A percentile compares a stretch with the other conserved stretches of the same genome.
phyloP scores from a whole-genome alignment of 2,888 invertebrate genomes.

The Nomada goodeniana region DNA sequence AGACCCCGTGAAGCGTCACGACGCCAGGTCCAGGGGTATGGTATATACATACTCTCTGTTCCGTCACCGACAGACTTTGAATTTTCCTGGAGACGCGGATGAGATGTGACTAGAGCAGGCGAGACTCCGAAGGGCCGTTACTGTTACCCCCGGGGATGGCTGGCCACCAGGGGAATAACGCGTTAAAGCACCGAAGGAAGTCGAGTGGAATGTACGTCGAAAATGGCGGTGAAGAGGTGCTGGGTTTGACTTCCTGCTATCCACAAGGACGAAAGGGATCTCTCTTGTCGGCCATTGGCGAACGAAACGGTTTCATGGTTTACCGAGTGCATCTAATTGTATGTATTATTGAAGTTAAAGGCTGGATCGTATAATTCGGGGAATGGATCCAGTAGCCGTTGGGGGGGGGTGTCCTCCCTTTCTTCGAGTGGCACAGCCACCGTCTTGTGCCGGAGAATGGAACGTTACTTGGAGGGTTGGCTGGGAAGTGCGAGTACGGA shows the following conservation, averaged over 20 bases:
- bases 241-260: constrained; percentile 42
- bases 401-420: neutral
- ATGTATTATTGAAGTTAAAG: constrained; percentile 18
- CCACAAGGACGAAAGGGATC: neutral
- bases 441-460: neutral
- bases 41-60: constrained; percentile 50
- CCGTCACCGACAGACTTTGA: constrained; percentile 69
- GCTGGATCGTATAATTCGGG: constrained; percentile 1
- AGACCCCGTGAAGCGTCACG: constrained; percentile 23
- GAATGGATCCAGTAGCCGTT: neutral
- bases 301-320: constrained; percentile 38
- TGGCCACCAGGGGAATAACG: constrained; percentile 49
- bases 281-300: constrained; percentile 8
- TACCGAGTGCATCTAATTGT: constrained; percentile 48
- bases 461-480: neutral
- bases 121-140: constrained; percentile 49
- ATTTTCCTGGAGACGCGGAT: constrained; percentile 58
- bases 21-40: constrained; percentile 24
- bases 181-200: constrained; percentile 48
- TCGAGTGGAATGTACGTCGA: constrained; percentile 51
- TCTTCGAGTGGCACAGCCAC: neutral
- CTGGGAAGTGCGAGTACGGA: neutral
- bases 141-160: constrained; percentile 49
- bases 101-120: constrained; percentile 69
- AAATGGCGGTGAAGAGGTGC: constrained; percentile 19